These are phyloP conservation scores for Anhinga rufa DNA, from an alignment of 2,113 vertebrate species.

Conservation along the genomic window DNA sequence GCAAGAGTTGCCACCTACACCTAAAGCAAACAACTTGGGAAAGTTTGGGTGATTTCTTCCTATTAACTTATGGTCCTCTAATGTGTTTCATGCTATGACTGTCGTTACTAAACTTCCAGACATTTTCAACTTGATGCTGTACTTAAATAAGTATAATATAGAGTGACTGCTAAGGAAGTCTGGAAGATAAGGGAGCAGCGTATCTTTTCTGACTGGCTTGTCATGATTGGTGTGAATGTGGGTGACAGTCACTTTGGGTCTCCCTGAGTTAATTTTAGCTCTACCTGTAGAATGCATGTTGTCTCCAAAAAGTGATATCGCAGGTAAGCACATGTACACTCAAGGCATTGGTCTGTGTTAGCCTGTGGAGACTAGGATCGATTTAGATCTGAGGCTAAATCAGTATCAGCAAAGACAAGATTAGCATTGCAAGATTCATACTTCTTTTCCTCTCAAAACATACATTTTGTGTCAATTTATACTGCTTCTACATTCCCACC, in stretches of 20 bases:
- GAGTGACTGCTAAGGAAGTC: neutral
- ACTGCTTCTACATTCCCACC: neutral
- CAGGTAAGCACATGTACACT: neutral
- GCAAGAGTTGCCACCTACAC: neutral
- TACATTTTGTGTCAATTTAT: neutral
- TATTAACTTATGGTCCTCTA: neutral
- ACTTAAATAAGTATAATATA: neutral
- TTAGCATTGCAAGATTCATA: neutral
- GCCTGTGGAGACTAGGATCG: neutral
- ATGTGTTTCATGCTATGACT: neutral
- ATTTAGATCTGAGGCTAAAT: neutral
- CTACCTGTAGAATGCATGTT: neutral
- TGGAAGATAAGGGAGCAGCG: neutral
- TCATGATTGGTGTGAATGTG: neutral
- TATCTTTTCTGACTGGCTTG: neutral
- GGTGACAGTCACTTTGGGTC: neutral
- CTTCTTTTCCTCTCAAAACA: neutral
- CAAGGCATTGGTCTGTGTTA: neutral
- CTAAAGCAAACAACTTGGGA: neutral
- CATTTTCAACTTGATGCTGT: neutral
- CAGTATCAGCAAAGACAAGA: neutral
- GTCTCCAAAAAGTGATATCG: neutral
- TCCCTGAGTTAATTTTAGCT: neutral
- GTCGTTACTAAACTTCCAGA: neutral
- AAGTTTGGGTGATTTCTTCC: neutral